Evolutionary conservation across 2,888 invertebrate species (phyloP), one percentile per base, ranked within the genome.

Genomic region (Entomobrya proxima): DNA sequence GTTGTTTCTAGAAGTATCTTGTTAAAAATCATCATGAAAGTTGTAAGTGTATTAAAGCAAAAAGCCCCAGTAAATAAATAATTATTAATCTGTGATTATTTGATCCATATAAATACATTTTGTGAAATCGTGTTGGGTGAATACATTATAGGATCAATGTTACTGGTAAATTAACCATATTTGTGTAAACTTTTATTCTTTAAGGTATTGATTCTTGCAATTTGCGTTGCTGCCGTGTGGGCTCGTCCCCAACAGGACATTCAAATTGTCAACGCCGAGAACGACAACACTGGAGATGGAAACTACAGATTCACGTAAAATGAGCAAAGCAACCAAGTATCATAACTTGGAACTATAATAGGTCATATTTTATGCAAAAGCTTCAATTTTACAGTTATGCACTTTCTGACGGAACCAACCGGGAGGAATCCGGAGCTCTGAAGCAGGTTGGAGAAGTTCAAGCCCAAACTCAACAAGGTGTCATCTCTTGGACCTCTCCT

Each of bases 331-430:
- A 50, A 50, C 40, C n/a, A n/a, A n/a, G n/a, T n/a, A n/a, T n/a
- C n/a, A n/a, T n/a, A n/a, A n/a, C n/a, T n/a, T n/a, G n/a, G n/a
- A n/a, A n/a, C n/a, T n/a, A n/a, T n/a, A n/a, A n/a, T n/a, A n/a
- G n/a, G n/a, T n/a, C n/a, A n/a, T 67, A 40, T 55, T 74, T 78
- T 58, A n/a, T 67, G 27, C 27, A 67, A n/a, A 30, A 47, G 35
- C n/a, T n/a, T n/a, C n/a, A n/a, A n/a, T n/a, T n/a, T 21, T 37
- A n/a, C 61, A 89, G 89, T 18, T 89, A 86, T 75, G 88, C 88
- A n/a, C 85, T 89, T 30, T 80, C 85, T 35, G 89, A 89, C 55
- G 89, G 89, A 85, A 89, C 88, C 27, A 87, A 84, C 79, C 87
- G 89, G 7, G 76, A 88, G 37, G 89, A 89, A 64, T 81, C 79